phyloP scores from a whole-genome alignment of 2,888 invertebrate species.

The Callosobruchus maculatus region DNA sequence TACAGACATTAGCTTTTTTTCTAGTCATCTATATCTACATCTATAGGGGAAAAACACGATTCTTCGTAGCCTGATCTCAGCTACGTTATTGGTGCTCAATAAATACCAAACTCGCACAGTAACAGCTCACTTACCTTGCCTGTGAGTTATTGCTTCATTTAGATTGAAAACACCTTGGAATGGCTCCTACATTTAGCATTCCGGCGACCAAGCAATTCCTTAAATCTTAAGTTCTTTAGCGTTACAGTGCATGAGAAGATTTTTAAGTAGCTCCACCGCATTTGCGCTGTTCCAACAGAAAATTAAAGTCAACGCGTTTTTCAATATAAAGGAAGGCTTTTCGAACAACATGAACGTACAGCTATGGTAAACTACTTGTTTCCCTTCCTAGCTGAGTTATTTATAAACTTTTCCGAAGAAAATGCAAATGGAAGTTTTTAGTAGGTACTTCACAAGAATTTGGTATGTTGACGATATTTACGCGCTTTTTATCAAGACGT shows the following conservation, averaged over 20 bases:
- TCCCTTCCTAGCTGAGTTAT: too few species aligned
- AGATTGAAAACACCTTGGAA: neutral
- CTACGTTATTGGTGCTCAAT: neutral
- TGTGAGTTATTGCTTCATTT: neutral
- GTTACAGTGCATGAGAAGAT: neutral
- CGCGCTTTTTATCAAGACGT: too few species aligned
- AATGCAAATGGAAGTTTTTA: too few species aligned
- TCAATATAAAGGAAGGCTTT: too few species aligned
- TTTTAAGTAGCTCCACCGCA: neutral
- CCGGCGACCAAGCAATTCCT: neutral
- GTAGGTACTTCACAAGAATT: too few species aligned
- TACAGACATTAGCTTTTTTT: too few species aligned
- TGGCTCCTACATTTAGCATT: neutral
- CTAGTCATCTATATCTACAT: too few species aligned
- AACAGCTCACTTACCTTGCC: neutral
- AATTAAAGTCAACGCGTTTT: too few species aligned
- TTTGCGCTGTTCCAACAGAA: neutral
- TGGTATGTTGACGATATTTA: too few species aligned
- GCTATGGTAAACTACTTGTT: too few species aligned
- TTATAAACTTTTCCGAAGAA: too few species aligned
- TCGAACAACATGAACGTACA: too few species aligned
- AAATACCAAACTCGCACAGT: neutral
- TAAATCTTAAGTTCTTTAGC: neutral
- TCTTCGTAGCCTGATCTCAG: neutral
- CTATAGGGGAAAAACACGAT: neutral